Conservation (phyloP, 2,797 vertebrate species). For the Channallabes apus region DNA sequence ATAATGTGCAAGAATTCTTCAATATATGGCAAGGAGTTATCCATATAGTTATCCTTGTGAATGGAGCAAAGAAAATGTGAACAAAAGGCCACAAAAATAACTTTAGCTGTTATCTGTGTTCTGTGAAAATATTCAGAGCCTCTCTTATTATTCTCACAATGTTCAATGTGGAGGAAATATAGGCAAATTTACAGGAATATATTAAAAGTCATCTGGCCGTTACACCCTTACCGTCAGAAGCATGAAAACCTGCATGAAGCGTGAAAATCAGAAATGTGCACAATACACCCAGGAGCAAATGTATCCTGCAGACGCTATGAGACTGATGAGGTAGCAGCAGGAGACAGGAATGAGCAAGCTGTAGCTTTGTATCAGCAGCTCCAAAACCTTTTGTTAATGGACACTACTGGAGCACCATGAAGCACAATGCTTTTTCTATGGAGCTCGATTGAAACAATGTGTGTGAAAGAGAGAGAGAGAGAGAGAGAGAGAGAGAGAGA, state of each 20-base stretch:
- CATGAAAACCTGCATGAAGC: neutral
- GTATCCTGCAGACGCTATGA: conserved; percentile 3
- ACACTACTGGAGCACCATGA: neutral
- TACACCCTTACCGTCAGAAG: neutral
- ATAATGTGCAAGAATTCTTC: neutral
- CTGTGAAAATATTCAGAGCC: neutral
- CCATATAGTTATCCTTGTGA: neutral
- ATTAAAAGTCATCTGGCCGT: neutral
- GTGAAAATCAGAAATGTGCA: neutral
- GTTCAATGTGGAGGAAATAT: neutral
- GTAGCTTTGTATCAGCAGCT: conserved; percentile 13
- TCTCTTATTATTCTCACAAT: neutral
- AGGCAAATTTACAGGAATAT: neutral
- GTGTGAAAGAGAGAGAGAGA: neutral
- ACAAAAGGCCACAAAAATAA: neutral
- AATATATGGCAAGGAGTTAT: neutral
- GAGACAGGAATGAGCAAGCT: neutral
- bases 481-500: neutral
- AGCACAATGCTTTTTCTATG: neutral
- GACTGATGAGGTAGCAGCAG: neutral
- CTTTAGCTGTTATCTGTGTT: neutral
- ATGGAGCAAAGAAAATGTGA: neutral
- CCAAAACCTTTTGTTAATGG: conserved; percentile 10
- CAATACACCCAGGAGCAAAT: neutral
- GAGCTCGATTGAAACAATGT: neutral